Conservation (phyloP, 2,797 vertebrate genomes). For the Lacerta bilineata region DNA sequence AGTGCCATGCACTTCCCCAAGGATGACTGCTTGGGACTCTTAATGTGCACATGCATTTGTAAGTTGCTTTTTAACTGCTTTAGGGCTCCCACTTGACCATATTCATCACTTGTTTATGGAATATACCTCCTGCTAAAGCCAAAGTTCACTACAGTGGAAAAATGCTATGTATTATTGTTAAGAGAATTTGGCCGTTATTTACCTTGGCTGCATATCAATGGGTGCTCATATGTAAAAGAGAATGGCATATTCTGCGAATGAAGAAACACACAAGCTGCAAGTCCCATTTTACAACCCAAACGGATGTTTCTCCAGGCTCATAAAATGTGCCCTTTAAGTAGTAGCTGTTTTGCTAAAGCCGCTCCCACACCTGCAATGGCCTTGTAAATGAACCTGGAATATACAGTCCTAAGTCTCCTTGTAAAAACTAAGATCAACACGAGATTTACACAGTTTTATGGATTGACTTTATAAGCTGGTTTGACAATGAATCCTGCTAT, state of each 20-base stretch:
- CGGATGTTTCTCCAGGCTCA: slow-evolving; percentile 75
- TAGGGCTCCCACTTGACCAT: slow-evolving; percentile 9
- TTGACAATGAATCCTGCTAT: slow-evolving; percentile 78
- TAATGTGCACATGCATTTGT: slow-evolving; percentile 13
- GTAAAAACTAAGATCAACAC: slow-evolving; percentile 80
- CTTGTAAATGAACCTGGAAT: slow-evolving; percentile 75
- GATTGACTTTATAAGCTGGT: slow-evolving; percentile 76
- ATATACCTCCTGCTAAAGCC: slow-evolving; percentile 46
- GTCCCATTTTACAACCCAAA: slow-evolving; percentile 67
- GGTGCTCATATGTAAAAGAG: slow-evolving; percentile 42
- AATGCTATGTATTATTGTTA: slow-evolving; percentile 49
- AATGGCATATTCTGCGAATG: slow-evolving; percentile 43
- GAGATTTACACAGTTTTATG: slow-evolving; percentile 80
- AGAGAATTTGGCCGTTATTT: slow-evolving; percentile 53
- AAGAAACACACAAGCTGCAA: slow-evolving; percentile 56
- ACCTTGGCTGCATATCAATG: slow-evolving; percentile 50
- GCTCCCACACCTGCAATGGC: slow-evolving; percentile 79
- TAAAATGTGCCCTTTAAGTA: slow-evolving; percentile 77
- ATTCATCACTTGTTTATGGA: slow-evolving; percentile 30
- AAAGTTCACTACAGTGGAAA: slow-evolving; percentile 56
- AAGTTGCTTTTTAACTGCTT: neutral
- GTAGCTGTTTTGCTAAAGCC: slow-evolving; percentile 74
- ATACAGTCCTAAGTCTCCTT: slow-evolving; percentile 73
- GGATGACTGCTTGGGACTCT: neutral
- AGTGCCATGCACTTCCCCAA: neutral